A percentile compares a stretch with the other conserved stretches of the same genome.
These are phyloP conservation scores for Pitangus sulphuratus DNA, from an alignment of 2,797 vertebrate genomes.

Conservation along the genomic window DNA sequence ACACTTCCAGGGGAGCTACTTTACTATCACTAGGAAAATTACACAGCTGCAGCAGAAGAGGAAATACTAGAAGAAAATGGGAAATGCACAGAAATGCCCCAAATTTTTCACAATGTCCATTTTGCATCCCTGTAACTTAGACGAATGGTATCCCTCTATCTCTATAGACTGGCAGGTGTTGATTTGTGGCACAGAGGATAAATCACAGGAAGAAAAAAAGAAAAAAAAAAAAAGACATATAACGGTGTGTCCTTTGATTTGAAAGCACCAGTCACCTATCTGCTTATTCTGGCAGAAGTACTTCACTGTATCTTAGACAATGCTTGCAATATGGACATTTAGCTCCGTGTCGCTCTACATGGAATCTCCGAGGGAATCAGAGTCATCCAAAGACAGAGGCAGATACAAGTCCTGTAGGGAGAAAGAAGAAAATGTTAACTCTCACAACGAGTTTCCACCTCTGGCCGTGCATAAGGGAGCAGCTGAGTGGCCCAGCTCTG, in stretches of 20 bases:
- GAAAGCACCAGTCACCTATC: slow-evolving; percentile 79
- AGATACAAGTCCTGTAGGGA: slow-evolving; percentile 92
- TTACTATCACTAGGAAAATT: background rate
- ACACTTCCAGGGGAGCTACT: background rate
- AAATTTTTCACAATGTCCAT: slow-evolving; percentile 27
- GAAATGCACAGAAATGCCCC: slow-evolving; percentile 20
- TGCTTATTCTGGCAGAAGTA: slow-evolving; percentile 72
- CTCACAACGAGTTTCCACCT: background rate
- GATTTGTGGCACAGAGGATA: slow-evolving; percentile 79
- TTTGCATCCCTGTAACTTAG: slow-evolving; percentile 56
- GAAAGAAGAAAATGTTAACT: slow-evolving; percentile 74
- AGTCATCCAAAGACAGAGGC: slow-evolving; percentile 97
- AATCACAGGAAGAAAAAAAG: slow-evolving; percentile 76
- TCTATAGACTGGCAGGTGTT: slow-evolving; percentile 73
- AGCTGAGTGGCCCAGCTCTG: accelerated
- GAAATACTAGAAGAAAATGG: slow-evolving; percentile 2
- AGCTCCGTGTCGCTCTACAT: slow-evolving; percentile 82
- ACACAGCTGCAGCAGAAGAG: background rate
- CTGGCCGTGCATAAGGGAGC: background rate
- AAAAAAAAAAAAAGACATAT: slow-evolving; percentile 65
- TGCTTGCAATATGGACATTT: slow-evolving; percentile 37
- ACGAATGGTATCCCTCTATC: slow-evolving; percentile 79
- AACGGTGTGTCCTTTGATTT: slow-evolving; percentile 72
- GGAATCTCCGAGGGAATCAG: slow-evolving; percentile 94
- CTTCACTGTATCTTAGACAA: slow-evolving; percentile 61